Conservation (phyloP, 2,797 vertebrate genomes). For the Smutsia gigantea region DNA sequence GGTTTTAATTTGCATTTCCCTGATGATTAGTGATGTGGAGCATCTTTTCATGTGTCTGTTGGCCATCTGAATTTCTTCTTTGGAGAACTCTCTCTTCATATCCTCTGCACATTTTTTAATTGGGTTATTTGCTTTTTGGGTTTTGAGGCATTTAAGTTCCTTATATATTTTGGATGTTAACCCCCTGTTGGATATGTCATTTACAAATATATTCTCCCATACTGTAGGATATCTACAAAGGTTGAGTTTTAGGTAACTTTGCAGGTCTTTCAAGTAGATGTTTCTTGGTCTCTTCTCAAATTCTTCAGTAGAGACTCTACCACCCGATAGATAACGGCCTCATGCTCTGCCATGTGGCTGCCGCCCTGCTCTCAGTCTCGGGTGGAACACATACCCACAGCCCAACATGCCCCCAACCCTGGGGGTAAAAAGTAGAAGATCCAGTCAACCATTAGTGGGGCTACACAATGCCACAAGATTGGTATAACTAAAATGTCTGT, state of each 20-base stretch:
- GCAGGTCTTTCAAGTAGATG: neutral
- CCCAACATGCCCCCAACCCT: accelerated
- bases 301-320: neutral
- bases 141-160: too few relatives aligned
- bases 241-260: neutral
- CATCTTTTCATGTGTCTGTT: too few relatives aligned
- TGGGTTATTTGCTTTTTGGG: too few relatives aligned
- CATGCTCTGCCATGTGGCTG: accelerated
- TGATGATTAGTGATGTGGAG: too few relatives aligned
- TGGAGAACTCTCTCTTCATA: too few relatives aligned
- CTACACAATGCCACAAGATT: neutral
- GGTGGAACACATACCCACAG: neutral
- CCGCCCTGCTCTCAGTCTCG: accelerated
- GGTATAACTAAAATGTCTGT: neutral
- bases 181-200: too few relatives aligned
- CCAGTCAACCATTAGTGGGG: neutral
- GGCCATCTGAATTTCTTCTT: too few relatives aligned
- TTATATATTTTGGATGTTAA: too few relatives aligned
- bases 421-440: neutral
- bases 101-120: too few relatives aligned
- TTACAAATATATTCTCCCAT: too few relatives aligned
- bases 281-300: neutral
- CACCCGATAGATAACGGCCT: neutral
- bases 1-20: too few relatives aligned
- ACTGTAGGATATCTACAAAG: too few relatives aligned